Evolutionary conservation across 53 echinoderm and acorn worm genomes (phyloP).

Genomic region (Pentamera pediparva): DNA sequence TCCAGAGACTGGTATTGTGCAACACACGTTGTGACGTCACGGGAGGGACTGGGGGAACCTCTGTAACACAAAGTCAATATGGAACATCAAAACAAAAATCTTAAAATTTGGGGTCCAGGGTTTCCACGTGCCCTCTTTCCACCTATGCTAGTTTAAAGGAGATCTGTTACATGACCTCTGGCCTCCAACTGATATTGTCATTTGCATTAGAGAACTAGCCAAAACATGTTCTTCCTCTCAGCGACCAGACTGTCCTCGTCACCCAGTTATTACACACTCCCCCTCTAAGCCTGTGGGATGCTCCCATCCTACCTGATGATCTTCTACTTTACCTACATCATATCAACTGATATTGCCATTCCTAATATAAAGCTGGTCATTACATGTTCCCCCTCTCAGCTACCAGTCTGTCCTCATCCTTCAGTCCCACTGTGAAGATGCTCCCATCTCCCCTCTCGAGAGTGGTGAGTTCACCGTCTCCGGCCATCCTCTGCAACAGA

Average conservation of each 20-base stretch:
- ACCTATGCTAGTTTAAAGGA: too few species aligned
- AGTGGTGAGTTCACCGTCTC: slow-evolving; percentile 50
- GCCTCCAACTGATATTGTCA: not conserved
- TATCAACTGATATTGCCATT: not conserved
- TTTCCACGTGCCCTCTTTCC: too few species aligned
- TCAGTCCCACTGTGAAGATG: slow-evolving; percentile 36
- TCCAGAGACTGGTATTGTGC: too few species aligned
- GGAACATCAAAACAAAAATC: too few species aligned
- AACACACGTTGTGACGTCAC: too few species aligned
- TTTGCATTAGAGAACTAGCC: not conserved
- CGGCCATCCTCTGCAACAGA: slow-evolving; percentile 51
- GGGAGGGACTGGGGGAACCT: too few species aligned
- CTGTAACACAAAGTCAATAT: too few species aligned
- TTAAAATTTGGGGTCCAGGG: too few species aligned
- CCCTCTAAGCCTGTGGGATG: slow-evolving; percentile 32
- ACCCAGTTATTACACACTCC: slow-evolving; percentile 30
- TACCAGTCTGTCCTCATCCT: slow-evolving; percentile 57
- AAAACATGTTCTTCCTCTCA: not conserved
- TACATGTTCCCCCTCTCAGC: slow-evolving; percentile 14
- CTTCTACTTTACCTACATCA: too few species aligned
- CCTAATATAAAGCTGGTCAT: not conserved
- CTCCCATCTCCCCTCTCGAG: slow-evolving; percentile 1
- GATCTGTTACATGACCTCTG: too few species aligned
- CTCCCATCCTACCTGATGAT: not conserved
- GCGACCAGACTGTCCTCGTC: slow-evolving; percentile 68